These are phyloP conservation scores for Lutjanus argentimaculatus DNA, from an alignment of 2,797 vertebrate species.

Conservation along the genomic window DNA sequence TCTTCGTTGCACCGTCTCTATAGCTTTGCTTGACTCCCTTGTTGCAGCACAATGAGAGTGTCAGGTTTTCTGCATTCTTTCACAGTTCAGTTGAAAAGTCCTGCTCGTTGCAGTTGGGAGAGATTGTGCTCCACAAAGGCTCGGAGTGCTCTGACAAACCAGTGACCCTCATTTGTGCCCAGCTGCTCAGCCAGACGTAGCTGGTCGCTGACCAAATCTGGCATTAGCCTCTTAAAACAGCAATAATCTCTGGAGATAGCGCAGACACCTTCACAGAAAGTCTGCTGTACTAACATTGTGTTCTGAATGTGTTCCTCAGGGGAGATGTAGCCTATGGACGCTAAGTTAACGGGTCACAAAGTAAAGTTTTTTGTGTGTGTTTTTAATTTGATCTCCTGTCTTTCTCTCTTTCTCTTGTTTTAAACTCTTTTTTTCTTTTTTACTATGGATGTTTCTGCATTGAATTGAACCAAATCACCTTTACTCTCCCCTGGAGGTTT, in stretches of 20 bases:
- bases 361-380: constrained; percentile 30
- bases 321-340: constrained; percentile 46
- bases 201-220: constrained; percentile 59
- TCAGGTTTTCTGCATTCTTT: constrained; percentile 60
- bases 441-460: constrained; percentile 52
- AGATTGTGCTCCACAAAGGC: constrained; percentile 40
- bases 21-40: constrained; percentile 38
- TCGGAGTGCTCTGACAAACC: constrained; percentile 57
- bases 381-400: constrained; percentile 61
- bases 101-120: constrained; percentile 48
- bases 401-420: constrained; percentile 65
- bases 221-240: constrained; percentile 22
- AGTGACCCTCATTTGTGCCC: constrained; percentile 57
- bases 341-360: constrained; percentile 46
- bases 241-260: constrained; percentile 34
- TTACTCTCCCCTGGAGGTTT: constrained; percentile 59
- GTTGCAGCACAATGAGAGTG: constrained; percentile 72
- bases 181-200: constrained; percentile 60
- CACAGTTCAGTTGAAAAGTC: constrained; percentile 63
- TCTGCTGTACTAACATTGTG: constrained; percentile 58
- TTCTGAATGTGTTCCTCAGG: constrained; percentile 66
- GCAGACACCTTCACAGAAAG: constrained; percentile 34
- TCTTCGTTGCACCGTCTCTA: constrained; percentile 12
- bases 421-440: constrained; percentile 38
- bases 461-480: constrained; percentile 46